Evolutionary conservation across 2,113 vertebrate species (phyloP).

Genomic region (Takifugu flavidus): DNA sequence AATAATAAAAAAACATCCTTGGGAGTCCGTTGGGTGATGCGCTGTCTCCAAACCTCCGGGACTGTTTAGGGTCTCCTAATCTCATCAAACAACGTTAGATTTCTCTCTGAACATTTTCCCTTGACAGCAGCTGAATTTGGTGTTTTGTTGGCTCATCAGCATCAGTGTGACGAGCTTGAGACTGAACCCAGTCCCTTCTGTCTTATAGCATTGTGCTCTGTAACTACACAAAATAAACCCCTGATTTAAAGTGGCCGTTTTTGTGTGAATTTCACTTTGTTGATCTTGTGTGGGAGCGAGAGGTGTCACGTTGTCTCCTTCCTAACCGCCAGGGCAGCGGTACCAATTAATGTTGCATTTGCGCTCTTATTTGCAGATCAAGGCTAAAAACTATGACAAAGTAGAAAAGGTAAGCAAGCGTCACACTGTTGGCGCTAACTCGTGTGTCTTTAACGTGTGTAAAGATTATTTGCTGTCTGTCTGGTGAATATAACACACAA

Average conservation of each 20-base stretch:
- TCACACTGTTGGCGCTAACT: conserved; percentile 3
- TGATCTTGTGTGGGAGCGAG: conserved; percentile 54
- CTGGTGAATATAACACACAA: no score
- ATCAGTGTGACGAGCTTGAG: no score
- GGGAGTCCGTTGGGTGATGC: no score
- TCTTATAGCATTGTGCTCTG: conserved; percentile 29
- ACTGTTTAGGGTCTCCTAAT: no score
- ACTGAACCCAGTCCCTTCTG: background rate
- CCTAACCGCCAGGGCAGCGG: conserved; percentile 7
- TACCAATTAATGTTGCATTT: conserved; percentile 70
- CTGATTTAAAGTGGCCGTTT: conserved; percentile 52
- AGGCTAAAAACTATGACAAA: conserved; percentile 99
- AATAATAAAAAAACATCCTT: no score
- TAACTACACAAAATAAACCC: conserved; percentile 38
- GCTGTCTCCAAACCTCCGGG: no score
- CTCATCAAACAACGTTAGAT: no score
- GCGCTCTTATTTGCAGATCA: conserved; percentile 91
- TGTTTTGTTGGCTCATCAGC: no score
- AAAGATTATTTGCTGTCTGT: background rate
- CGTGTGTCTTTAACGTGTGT: background rate
- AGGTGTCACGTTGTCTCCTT: conserved; percentile 47
- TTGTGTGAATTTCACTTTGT: conserved; percentile 80
- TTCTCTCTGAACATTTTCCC: no score
- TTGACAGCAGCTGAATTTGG: no score
- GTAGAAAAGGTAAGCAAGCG: conserved; percentile 95